These are phyloP conservation scores for Caerostris darwini DNA, from an alignment of 1,140 invertebrate species.

Conservation along the genomic window DNA sequence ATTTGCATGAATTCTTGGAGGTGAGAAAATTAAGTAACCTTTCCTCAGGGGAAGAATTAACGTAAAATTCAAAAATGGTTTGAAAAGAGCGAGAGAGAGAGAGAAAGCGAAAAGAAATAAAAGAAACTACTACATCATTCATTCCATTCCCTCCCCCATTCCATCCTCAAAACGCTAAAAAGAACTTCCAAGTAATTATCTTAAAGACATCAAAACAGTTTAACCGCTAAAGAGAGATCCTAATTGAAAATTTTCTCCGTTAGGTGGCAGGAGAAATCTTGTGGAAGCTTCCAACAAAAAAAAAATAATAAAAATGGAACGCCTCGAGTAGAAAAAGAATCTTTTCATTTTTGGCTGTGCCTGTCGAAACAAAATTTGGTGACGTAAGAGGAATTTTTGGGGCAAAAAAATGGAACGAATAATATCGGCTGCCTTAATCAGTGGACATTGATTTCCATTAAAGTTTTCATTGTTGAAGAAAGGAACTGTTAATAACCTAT, in stretches of 20 bases:
- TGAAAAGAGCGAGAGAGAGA: neutral
- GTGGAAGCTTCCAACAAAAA: neutral
- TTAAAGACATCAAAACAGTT: conserved; percentile 77
- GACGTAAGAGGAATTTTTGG: conserved; percentile 50
- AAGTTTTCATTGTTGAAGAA: conserved; percentile 64
- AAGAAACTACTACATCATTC: conserved; percentile 68
- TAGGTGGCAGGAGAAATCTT: conserved; percentile 42
- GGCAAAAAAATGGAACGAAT: neutral
- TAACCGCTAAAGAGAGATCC: conserved; percentile 72
- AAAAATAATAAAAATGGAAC: neutral
- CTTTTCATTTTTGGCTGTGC: conserved; percentile 61
- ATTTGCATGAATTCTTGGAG: conserved; percentile 70
- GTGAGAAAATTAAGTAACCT: conserved; percentile 66
- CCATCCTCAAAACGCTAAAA: conserved; percentile 45
- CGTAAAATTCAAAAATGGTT: conserved; percentile 59
- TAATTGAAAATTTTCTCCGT: conserved; percentile 73
- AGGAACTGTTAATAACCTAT: conserved; percentile 74
- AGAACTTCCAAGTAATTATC: conserved; percentile 73
- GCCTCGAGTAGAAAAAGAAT: conserved; percentile 38
- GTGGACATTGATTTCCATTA: conserved; percentile 74
- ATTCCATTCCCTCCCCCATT: neutral
- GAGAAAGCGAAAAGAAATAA: conserved; percentile 51
- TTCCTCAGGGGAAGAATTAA: conserved; percentile 50
- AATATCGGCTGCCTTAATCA: conserved; percentile 54
- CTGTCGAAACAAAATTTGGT: conserved; percentile 58